These are phyloP conservation scores for Rhynchotus rufescens DNA, from an alignment of 2,797 vertebrate species.

Conservation along the genomic window DNA sequence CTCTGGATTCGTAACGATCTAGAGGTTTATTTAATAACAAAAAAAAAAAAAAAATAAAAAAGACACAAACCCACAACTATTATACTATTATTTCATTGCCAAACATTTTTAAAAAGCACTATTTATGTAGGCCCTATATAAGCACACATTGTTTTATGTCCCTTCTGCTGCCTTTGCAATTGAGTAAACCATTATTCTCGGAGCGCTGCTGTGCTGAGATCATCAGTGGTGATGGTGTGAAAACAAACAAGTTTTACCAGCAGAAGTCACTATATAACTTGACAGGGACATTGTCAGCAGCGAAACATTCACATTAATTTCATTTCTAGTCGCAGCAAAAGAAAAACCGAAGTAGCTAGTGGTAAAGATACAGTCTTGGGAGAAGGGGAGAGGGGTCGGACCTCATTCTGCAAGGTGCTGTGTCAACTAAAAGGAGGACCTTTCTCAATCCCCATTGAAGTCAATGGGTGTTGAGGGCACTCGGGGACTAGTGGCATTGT, in stretches of 20 bases:
- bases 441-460: not conserved
- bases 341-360: constrained; percentile 3
- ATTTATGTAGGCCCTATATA: constrained; percentile 73
- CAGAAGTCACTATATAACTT: constrained; percentile 74
- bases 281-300: constrained; percentile 65
- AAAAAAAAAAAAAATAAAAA: not conserved
- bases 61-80: constrained; percentile 57
- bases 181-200: constrained; percentile 78
- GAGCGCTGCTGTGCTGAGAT: constrained; percentile 64
- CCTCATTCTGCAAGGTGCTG: not conserved
- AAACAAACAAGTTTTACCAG: constrained; percentile 78
- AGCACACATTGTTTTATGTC: constrained; percentile 77
- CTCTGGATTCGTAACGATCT: not conserved
- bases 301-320: constrained; percentile 71
- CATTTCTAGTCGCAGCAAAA: constrained; percentile 56
- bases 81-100: constrained; percentile 75
- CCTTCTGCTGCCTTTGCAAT: constrained; percentile 66
- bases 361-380: not conserved
- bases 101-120: constrained; percentile 73
- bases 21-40: constrained; percentile 36
- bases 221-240: constrained; percentile 68
- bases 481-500: not conserved
- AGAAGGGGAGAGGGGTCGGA: not conserved
- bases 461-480: not conserved
- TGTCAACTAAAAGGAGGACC: not conserved